These are phyloP conservation scores for Dicentrarchus labrax DNA, from an alignment of 2,113 vertebrate species.

Conservation along the genomic window DNA sequence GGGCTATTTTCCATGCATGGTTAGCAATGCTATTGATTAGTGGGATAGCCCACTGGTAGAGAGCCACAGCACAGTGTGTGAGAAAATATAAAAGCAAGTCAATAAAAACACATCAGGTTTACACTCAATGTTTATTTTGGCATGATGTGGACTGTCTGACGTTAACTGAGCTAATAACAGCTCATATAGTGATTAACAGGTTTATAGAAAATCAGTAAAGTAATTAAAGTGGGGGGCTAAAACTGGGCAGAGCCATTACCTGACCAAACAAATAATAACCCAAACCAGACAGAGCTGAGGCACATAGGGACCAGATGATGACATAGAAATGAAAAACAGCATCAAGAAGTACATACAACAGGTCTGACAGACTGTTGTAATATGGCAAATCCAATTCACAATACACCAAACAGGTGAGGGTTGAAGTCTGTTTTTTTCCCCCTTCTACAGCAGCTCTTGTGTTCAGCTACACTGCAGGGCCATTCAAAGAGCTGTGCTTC, in stretches of 20 bases:
- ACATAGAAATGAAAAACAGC: slow-evolving; percentile 19
- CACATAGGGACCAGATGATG: background rate
- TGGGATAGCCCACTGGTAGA: slow-evolving; percentile 2
- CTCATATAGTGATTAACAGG: slow-evolving; percentile 23
- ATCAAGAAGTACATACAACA: background rate
- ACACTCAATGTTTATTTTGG: slow-evolving; percentile 10
- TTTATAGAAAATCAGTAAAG: slow-evolving; percentile 40
- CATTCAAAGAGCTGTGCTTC: slow-evolving; percentile 11
- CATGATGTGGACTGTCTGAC: background rate
- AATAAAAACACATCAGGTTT: slow-evolving; percentile 13
- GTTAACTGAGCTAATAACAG: background rate
- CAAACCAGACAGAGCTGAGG: background rate
- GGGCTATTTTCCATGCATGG: slow-evolving; percentile 12
- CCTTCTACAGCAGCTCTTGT: slow-evolving; percentile 8
- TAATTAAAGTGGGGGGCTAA: slow-evolving; percentile 50
- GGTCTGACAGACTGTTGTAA: slow-evolving; percentile 42
- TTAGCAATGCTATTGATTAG: slow-evolving; percentile 53
- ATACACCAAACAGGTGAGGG: background rate
- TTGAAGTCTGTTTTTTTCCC: slow-evolving; percentile 5
- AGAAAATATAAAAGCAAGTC: slow-evolving; percentile 24
- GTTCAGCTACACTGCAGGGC: slow-evolving; percentile 22
- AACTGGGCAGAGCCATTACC: slow-evolving; percentile 27
- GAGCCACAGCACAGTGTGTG: background rate
- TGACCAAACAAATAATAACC: slow-evolving; percentile 48
- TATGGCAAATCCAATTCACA: slow-evolving; percentile 15